Conservation (phyloP, 2,888 invertebrate species). For the Tachina grossa region DNA sequence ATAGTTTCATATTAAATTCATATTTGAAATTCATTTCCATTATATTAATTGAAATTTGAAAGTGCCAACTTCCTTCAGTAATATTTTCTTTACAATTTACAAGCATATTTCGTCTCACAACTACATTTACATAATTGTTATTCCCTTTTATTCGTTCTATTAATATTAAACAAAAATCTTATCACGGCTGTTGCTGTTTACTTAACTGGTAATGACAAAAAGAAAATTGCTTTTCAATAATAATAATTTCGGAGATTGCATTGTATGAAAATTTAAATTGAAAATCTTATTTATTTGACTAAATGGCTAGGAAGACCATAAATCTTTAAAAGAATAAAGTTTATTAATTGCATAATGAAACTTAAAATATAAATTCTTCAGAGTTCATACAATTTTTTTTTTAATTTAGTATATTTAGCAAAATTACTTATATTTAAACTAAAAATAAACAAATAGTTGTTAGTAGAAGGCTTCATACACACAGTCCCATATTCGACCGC, state of each 20-base stretch:
- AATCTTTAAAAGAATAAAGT: not conserved
- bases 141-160: not conserved
- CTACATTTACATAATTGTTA: not conserved
- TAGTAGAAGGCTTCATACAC: no score
- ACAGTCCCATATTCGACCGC: no score
- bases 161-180: not conserved
- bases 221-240: constrained; percentile 35
- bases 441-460: no score
- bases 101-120: constrained; percentile 6
- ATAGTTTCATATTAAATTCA: constrained; percentile 13
- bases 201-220: constrained; percentile 11
- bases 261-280: constrained; percentile 31
- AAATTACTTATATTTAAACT: no score
- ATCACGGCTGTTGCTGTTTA: constrained; percentile 11
- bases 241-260: constrained; percentile 20
- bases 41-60: constrained; percentile 46
- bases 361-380: no score
- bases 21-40: constrained; percentile 50
- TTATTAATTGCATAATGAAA: no score
- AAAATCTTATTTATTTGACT: constrained; percentile 24
- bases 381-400: no score
- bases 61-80: not conserved
- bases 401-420: no score
- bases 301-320: constrained; percentile 35
- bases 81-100: constrained; percentile 14